Percentiles rank a stretch among this genome's conserved stretches.
phyloP scores from a whole-genome alignment of 2,888 invertebrate genomes.

The Ophion obscuratus region DNA sequence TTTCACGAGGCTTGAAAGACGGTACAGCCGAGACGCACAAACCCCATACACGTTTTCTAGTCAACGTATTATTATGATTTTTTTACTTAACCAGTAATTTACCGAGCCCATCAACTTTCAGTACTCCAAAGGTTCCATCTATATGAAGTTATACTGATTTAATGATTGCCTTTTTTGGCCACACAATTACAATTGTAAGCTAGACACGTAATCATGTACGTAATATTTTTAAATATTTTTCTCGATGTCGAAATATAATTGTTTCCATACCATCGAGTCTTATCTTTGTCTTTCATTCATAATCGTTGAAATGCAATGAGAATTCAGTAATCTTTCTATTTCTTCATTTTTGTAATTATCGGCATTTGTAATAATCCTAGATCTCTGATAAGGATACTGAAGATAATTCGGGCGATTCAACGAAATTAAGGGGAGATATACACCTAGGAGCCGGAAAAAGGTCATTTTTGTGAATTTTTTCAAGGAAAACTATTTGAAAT shows the following conservation, averaged over 20 bases:
- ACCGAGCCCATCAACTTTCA: background rate
- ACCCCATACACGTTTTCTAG: constrained; percentile 51
- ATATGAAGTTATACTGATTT: constrained; percentile 21
- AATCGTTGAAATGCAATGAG: background rate
- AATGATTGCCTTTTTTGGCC: constrained; percentile 6
- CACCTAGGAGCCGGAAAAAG: too few relatives aligned
- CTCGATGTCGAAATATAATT: constrained; percentile 53
- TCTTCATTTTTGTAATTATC: too few relatives aligned
- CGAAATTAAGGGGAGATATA: too few relatives aligned
- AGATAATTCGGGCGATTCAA: too few relatives aligned
- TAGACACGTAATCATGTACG: constrained; percentile 22
- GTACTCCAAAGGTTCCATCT: constrained; percentile 9
- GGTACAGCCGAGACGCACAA: constrained; percentile 3
- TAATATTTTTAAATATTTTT: constrained; percentile 15
- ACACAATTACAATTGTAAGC: constrained; percentile 8
- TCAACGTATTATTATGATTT: constrained; percentile 37
- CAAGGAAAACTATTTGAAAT: too few relatives aligned
- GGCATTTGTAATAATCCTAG: too few relatives aligned
- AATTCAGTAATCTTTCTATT: background rate
- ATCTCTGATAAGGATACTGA: too few relatives aligned
- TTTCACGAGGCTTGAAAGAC: constrained; percentile 11
- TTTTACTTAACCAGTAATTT: constrained; percentile 3
- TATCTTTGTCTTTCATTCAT: background rate
- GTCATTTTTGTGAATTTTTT: too few relatives aligned
- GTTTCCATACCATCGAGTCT: constrained; percentile 24